Evolutionary conservation across 1,140 invertebrate species (phyloP), one percentile per base, ranked within the genome.

Genomic region (Calliopsis andreniformis): DNA sequence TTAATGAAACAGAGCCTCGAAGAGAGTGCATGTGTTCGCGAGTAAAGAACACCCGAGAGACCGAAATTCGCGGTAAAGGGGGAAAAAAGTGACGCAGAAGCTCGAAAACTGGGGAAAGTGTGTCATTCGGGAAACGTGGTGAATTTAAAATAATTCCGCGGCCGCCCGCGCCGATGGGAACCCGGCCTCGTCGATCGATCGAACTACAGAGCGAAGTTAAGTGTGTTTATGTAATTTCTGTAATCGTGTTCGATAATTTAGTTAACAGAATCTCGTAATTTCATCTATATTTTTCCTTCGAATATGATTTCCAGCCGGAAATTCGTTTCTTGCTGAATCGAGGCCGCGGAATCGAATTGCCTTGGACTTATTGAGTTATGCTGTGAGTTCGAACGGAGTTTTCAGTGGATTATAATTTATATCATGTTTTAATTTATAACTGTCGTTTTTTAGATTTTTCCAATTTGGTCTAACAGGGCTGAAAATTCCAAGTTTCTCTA

Each of bases 1-100:
- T 68, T 83, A 84, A 84, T 79, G 76, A 67, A 83, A 83, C 59
- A 6, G 23, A 45, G 30, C 7, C 14, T 10, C 14, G 62, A 51
- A 35, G 30, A 32, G 35, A 53, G 16, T 14, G 28, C 35, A 59
- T 43, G 55, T 47, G 14, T 45, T 43, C n/a, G 20, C 67, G 49
- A 81, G n/a, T 55, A 47, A 59, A 61, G 42, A 51, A 67, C 69
- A 72, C 43, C 25, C 67, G 14, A 14, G 76, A 45, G 59, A 56
- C 59, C 30, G 51, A 47, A 56, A 70, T 61, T 59, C 39, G 39
- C 20, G 51, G 39, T 7, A 14, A 14, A 28, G 12, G 30, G 23
- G 28, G 47, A 32, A 7, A 67, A 64, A 56, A 61, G 58, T 18
- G 28, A 23, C 16, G 16, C 25, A 20, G 14, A 43, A 23, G n/a